Evolutionary conservation across 2,797 vertebrate species (phyloP), one percentile per base, ranked within the genome.

Genomic region (Aphelocoma californica): DNA sequence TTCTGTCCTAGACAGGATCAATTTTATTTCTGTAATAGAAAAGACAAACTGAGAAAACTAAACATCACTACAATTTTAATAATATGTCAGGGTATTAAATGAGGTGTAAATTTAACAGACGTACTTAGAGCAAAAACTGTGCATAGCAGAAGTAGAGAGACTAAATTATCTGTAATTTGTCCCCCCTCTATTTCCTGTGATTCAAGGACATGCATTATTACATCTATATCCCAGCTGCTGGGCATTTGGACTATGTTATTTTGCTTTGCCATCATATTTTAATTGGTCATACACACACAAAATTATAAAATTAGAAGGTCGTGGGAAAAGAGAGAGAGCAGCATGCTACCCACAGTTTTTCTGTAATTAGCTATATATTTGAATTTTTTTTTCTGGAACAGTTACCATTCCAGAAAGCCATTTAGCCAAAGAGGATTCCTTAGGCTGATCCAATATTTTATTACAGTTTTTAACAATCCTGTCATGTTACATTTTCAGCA

Each of bases 321-420:
- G 78, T 93, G 92, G 87, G 89, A 94, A 95, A 92, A 78, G 67
- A 86, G 58, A 91, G 18, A 32, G 51, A 92, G 64, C 54, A 95
- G 70, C 32, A 95, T 66, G 92, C 51, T 86, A 95, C 67, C 58
- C 91, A 86, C 54, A 93, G 84, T 23, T 94, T 86, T 90, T 88
- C 82, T 83, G 81, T 86, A 83, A 94, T 94, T 96, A 90, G 91
- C 75, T 89, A 70, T 75, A 66, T 83, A 84, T 78, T 80, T 87
- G 40, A 70, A 2, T 32, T 65, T 56, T 83, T 62, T 82, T 80
- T 50, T 9, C 42, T 77, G 36, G 57, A 92, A 80, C 34, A 67
- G 53, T 82, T 95, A 83, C 80, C 66, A 95, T 86, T 83, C 51
- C 58, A 95, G 70, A 94, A 93, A 91, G 66, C 3, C 34, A 90